phyloP scores from a whole-genome alignment of 2,797 vertebrate genomes.

The Parotocinclus haroldoi region DNA sequence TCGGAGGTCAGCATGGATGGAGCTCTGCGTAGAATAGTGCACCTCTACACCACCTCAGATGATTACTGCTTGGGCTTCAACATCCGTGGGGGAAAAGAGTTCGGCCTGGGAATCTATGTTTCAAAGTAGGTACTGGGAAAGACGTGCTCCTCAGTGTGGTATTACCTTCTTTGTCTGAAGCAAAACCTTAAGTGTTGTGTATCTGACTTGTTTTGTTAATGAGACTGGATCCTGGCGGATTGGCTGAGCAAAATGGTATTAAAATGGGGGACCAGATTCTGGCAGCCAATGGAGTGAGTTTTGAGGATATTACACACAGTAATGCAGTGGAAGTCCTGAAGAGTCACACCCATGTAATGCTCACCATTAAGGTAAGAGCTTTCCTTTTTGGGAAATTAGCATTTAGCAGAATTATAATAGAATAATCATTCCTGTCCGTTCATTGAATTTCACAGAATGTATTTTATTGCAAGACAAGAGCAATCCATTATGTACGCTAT shows the following conservation, averaged over 20 bases:
- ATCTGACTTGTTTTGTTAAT: constrained; percentile 30
- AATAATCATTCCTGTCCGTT: neutral
- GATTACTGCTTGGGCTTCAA: constrained; percentile 97
- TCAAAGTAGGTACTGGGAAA: constrained; percentile 80
- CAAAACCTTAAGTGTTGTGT: neutral
- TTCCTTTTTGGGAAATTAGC: neutral
- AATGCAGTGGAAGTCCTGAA: constrained; percentile 94
- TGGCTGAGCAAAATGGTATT: constrained; percentile 91
- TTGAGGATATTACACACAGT: constrained; percentile 95
- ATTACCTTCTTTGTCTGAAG: constrained; percentile 1
- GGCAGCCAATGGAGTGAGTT: constrained; percentile 92
- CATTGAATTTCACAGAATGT: neutral
- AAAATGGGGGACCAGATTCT: constrained; percentile 97
- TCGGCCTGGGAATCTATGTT: constrained; percentile 95
- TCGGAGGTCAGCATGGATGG: constrained; percentile 81
- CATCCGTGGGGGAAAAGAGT: constrained; percentile 94
- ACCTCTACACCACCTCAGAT: constrained; percentile 93
- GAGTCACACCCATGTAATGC: constrained; percentile 92
- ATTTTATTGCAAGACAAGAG: neutral
- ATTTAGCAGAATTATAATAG: neutral
- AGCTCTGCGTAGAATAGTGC: constrained; percentile 80
- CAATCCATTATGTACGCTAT: neutral
- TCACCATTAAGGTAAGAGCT: constrained; percentile 87
- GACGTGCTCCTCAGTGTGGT: neutral
- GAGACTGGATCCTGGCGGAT: constrained; percentile 89